A percentile compares a stretch with the other conserved stretches of the same genome.
phyloP scores from a whole-genome alignment of 2,113 vertebrate species.

The Herpetotheres cachinnans region DNA sequence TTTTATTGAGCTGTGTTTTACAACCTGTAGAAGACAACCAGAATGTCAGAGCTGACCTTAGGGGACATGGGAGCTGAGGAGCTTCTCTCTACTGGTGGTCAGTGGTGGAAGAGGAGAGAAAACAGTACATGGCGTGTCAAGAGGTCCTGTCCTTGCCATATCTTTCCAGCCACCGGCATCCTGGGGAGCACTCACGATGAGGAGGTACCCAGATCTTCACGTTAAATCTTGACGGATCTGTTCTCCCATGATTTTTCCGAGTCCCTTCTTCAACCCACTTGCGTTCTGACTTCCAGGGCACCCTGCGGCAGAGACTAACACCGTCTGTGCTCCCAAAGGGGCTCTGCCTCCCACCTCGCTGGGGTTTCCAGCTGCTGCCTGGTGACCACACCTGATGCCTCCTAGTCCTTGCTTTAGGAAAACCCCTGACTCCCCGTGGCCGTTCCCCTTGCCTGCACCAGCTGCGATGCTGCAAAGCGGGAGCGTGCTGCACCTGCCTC shows the following conservation, averaged over 20 bases:
- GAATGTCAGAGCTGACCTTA: background rate
- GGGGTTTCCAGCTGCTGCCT: background rate
- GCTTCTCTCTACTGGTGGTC: background rate
- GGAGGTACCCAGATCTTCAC: too few species aligned
- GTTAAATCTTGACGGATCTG: background rate
- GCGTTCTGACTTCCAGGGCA: background rate
- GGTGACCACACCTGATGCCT: background rate
- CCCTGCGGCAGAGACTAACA: background rate
- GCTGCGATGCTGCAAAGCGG: background rate
- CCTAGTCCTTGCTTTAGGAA: background rate
- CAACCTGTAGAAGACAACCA: background rate
- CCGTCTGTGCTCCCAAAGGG: background rate
- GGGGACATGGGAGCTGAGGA: background rate
- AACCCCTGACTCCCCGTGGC: background rate
- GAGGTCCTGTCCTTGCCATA: background rate
- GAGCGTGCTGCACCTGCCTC: background rate
- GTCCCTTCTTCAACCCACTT: background rate
- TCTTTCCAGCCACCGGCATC: background rate
- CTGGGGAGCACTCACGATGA: background rate
- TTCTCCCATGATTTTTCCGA: background rate
- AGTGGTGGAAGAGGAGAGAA: background rate
- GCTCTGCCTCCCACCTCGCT: background rate
- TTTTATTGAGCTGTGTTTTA: background rate
- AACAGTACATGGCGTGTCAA: rapidly evolving
- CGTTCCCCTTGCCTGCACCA: background rate